Evolutionary conservation across 1,140 invertebrate species (phyloP).

Genomic region (Meloidogyne chitwoodi): DNA sequence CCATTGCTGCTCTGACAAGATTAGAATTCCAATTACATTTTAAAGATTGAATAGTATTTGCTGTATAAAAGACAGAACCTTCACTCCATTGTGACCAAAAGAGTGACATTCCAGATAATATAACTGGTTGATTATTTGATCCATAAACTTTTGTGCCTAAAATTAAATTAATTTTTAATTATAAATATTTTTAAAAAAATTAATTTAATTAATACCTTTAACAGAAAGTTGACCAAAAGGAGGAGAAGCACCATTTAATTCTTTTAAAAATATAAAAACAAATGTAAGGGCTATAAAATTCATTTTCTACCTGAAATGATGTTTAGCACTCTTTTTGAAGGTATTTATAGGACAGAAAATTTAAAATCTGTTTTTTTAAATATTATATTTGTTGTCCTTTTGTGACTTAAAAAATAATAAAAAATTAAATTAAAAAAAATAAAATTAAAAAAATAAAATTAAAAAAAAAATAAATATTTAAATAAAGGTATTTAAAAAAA

Average conservation of each 20-base stretch:
- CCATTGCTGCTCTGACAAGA: conserved; percentile 18
- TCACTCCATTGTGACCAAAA: conserved; percentile 26
- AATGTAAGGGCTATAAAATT: neutral
- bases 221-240: conserved; percentile 10
- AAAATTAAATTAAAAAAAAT: too few species aligned
- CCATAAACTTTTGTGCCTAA: conserved; percentile 8
- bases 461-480: too few species aligned
- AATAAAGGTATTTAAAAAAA: too few species aligned
- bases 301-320: neutral
- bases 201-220: neutral
- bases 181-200: too few species aligned
- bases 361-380: too few species aligned
- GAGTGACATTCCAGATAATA: conserved; percentile 13
- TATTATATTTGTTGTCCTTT: too few species aligned
- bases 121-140: neutral
- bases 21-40: conserved; percentile 18
- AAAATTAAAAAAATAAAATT: too few species aligned
- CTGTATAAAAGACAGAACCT: conserved; percentile 20
- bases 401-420: too few species aligned
- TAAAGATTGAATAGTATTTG: conserved; percentile 19
- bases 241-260: neutral
- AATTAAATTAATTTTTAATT: neutral
- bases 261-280: neutral
- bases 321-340: too few species aligned
- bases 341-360: too few species aligned